Percentiles rank a stretch among this genome's conserved stretches.
phyloP scores from a whole-genome alignment of 2,113 vertebrate species.

The Syngnathus scovelli region DNA sequence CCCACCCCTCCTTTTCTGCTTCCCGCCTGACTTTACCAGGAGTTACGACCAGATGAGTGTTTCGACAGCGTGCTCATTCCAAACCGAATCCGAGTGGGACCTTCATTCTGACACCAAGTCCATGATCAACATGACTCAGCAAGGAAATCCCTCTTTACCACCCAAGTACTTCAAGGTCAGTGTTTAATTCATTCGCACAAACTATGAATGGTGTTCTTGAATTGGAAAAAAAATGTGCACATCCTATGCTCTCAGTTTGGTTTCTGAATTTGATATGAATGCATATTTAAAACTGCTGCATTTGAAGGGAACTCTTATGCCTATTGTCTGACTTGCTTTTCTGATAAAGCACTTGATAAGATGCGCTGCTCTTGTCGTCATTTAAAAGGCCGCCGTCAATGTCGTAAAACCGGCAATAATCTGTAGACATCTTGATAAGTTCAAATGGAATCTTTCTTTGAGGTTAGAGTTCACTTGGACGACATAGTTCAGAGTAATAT shows the following conservation, averaged over 20 bases:
- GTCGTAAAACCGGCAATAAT: background rate
- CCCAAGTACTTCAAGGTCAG: constrained; percentile 55
- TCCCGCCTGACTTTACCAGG: constrained; percentile 56
- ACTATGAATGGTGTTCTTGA: background rate
- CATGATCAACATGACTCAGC: constrained; percentile 52
- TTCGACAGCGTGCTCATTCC: constrained; percentile 57
- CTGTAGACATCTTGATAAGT: background rate
- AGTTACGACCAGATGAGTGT: constrained; percentile 65
- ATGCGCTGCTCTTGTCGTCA: background rate
- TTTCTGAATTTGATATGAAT: no score
- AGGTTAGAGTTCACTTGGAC: background rate
- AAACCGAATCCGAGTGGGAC: constrained; percentile 41
- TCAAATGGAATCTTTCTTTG: background rate
- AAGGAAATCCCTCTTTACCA: constrained; percentile 22
- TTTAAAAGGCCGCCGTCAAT: background rate
- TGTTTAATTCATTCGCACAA: background rate
- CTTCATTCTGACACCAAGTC: constrained; percentile 35
- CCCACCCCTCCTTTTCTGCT: constrained; percentile 12
- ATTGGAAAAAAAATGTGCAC: background rate
- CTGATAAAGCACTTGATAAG: no score
- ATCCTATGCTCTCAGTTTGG: background rate
- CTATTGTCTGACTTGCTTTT: no score
- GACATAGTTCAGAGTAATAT: no score
- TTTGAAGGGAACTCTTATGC: background rate
- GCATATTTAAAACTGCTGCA: background rate